Evolutionary conservation across 23 tunicate genomes (phyloP).

Genomic region (Pegea sp.): DNA sequence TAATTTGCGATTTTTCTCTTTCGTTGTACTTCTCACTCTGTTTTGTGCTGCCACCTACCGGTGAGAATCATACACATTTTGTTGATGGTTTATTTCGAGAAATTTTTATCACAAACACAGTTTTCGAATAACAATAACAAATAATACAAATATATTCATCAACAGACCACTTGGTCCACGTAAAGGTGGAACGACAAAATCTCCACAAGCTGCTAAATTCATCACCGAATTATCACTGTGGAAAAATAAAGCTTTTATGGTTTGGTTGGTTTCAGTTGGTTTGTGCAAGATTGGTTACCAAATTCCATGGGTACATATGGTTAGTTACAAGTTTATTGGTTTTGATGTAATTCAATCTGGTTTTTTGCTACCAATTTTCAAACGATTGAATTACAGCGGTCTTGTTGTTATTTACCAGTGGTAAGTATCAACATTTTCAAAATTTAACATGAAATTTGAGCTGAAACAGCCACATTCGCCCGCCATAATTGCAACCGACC

Average conservation of each 20-base stretch:
- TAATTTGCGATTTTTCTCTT: slow-evolving; percentile 26
- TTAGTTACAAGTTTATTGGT: slow-evolving; percentile 1
- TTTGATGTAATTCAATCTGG: neutral
- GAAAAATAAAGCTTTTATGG: slow-evolving; percentile 85
- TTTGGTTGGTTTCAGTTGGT: slow-evolving; percentile 65
- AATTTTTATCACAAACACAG: neutral
- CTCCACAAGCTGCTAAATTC: slow-evolving; percentile 35
- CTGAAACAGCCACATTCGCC: too few relatives aligned
- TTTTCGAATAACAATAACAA: neutral
- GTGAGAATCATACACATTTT: slow-evolving; percentile 2
- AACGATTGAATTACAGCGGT: too few relatives aligned
- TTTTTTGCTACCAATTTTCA: too few relatives aligned
- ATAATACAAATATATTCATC: neutral
- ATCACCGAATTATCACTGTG: slow-evolving; percentile 61
- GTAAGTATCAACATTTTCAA: too few relatives aligned
- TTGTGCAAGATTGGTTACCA: slow-evolving; percentile 62
- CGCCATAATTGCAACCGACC: too few relatives aligned
- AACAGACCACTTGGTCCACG: neutral
- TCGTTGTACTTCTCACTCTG: slow-evolving; percentile 3
- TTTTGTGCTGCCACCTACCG: slow-evolving; percentile 41
- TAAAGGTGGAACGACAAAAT: slow-evolving; percentile 11
- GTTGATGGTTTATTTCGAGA: too few relatives aligned
- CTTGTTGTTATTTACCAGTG: too few relatives aligned
- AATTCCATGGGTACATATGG: slow-evolving; percentile 87
- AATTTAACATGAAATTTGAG: too few relatives aligned